Base-by-base conservation (phyloP, 2,113 vertebrate species). In the Cyprinodon brontotheroides region DNA sequence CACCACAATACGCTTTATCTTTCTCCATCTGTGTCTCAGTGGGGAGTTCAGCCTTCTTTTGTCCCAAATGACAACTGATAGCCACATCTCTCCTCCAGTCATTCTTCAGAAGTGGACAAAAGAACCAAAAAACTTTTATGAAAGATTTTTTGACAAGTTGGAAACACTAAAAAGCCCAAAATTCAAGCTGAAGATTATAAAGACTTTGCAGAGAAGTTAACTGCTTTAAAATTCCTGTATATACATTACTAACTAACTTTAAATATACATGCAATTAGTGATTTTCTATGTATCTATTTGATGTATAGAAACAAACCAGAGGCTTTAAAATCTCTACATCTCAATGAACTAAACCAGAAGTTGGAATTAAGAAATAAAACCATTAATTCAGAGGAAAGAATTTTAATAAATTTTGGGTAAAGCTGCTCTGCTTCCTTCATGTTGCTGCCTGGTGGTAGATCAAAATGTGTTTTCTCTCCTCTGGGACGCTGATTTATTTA, bases 21-120 rank as follows among this genome's bases (percentile, higher is more conserved):
- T 40, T 1, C 62, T 76, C 39, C 48, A 66, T 84, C 70, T 70
- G 70, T 4, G 60, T 63, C 63, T 64, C 43, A 40, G 43, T 22
- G 70, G 80, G 37, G 39, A 50, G 29, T 75, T 76, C 76, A 77
- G 64, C 22, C 41, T 61, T 59, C 72, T 53, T 85, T 79, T 79
- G 68, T 79, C 65, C 79, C 39, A 38, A 40, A 77, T 57, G 67
- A 10, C 67, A 65, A 37, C 64, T 29, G 64, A 65, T 74, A 38
- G 20, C 8, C 72, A 11, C 39, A 47, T 29, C 64, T 40, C 22
- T 22, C 60, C 64, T 59, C 38, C 67, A 40, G 61, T 61, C 61
- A 29, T 48, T 61, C 15, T 75, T 81, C 75, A 68, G 63, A 29
- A 48, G 61, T 43, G 39, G 68, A 74, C 43, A 79, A 59, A 47